phyloP scores from a whole-genome alignment of 2,888 invertebrate genomes.

The Cheilosia pagana region DNA sequence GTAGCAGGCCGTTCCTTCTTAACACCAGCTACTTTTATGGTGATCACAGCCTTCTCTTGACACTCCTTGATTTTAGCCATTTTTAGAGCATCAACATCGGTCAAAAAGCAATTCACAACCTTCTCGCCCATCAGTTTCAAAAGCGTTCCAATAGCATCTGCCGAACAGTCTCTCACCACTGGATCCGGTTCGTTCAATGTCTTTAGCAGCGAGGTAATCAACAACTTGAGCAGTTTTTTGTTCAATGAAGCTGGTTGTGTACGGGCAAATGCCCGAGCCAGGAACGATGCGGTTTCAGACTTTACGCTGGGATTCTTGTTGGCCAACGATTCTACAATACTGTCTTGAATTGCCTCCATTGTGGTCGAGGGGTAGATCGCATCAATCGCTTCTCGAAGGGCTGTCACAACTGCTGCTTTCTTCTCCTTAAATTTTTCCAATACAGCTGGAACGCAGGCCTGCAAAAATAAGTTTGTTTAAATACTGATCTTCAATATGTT shows the following conservation, averaged over 20 bases:
- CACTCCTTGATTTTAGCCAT: slow-evolving; percentile 97
- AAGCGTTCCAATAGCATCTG: slow-evolving; percentile 96
- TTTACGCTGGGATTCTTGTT: slow-evolving; percentile 97
- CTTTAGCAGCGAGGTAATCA: slow-evolving; percentile 91
- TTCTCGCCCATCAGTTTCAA: slow-evolving; percentile 98
- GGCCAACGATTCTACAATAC: slow-evolving; percentile 92
- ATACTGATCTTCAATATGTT: too few species aligned
- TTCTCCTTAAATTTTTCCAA: slow-evolving; percentile 99
- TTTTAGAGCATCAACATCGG: slow-evolving; percentile 95
- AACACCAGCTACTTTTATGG: slow-evolving; percentile 87
- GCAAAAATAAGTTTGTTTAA: slow-evolving; percentile 20
- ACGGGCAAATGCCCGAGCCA: slow-evolving; percentile 92
- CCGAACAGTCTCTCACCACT: slow-evolving; percentile 95
- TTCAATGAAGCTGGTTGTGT: slow-evolving; percentile 92
- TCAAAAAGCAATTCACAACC: slow-evolving; percentile 91
- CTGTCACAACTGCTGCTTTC: slow-evolving; percentile 94
- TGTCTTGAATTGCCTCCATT: slow-evolving; percentile 93
- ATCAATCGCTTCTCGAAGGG: slow-evolving; percentile 95
- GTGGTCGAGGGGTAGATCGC: slow-evolving; percentile 92
- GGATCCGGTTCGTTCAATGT: slow-evolving; percentile 88
- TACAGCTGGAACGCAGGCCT: slow-evolving; percentile 89
- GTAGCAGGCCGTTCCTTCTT: slow-evolving; percentile 85
- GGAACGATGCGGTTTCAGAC: slow-evolving; percentile 92
- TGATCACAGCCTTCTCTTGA: slow-evolving; percentile 95
- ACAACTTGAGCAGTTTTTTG: slow-evolving; percentile 94